Conservation (phyloP, 2,888 invertebrate genomes). For the Brachypterus glaber region DNA sequence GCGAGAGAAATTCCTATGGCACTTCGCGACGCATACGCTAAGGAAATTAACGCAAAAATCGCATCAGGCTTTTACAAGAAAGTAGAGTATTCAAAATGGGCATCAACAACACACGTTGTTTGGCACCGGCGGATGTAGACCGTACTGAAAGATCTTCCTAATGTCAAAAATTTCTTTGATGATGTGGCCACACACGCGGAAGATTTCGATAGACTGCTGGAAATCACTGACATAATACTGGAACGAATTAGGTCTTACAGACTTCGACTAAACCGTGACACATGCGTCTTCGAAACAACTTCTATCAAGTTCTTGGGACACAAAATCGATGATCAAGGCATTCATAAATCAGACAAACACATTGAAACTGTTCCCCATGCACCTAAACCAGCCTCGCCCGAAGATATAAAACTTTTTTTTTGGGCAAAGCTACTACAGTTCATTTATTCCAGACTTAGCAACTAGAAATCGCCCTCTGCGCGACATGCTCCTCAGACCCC, state of each 20-base stretch:
- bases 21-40: slow-evolving; percentile 15
- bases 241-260: slow-evolving; percentile 10
- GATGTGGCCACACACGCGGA: too few species aligned
- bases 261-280: slow-evolving; percentile 13
- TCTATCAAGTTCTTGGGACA: not conserved
- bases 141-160: too few species aligned
- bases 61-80: too few species aligned
- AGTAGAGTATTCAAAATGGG: slow-evolving; percentile 21
- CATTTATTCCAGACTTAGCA: not conserved
- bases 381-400: not conserved
- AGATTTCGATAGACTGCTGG: too few species aligned
- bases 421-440: not conserved
- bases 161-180: too few species aligned
- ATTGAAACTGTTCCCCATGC: too few species aligned
- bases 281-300: too few species aligned
- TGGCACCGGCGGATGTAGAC: slow-evolving; percentile 16
- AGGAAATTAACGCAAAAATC: too few species aligned
- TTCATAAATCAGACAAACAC: not conserved
- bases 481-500: not conserved
- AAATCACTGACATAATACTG: not conserved
- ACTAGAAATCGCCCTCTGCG: not conserved
- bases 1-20: slow-evolving; percentile 11
- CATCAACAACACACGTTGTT: slow-evolving; percentile 18
- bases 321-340: not conserved
- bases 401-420: not conserved